These are phyloP conservation scores for Caenorhabditis japonica DNA, from an alignment of 2,888 invertebrate species.

Conservation along the genomic window DNA sequence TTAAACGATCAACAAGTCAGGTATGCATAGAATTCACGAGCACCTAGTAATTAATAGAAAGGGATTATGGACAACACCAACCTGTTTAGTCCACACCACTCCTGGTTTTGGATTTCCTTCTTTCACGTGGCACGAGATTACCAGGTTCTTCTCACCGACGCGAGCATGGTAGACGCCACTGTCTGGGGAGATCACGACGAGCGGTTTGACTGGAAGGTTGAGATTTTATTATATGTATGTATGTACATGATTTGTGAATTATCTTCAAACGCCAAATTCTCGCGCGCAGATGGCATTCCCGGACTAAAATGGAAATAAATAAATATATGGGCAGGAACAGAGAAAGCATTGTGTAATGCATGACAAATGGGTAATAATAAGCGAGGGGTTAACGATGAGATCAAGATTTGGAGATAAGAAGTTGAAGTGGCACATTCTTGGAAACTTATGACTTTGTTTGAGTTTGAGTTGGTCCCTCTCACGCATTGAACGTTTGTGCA, in stretches of 20 bases:
- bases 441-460: no score
- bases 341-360: constrained; percentile 38
- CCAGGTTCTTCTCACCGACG: constrained; percentile 56
- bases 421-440: background rate
- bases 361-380: constrained; percentile 52
- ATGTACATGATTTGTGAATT: constrained; percentile 21
- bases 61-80: constrained; percentile 14
- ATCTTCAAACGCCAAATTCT: background rate
- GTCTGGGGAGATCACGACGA: constrained; percentile 52
- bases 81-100: constrained; percentile 63
- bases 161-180: constrained; percentile 48
- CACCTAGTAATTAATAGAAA: constrained; percentile 20
- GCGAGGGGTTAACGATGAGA: constrained; percentile 23
- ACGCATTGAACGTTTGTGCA: no score
- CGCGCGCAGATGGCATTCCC: background rate
- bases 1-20: background rate
- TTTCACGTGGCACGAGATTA: constrained; percentile 64
- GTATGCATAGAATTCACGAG: constrained; percentile 8
- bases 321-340: background rate
- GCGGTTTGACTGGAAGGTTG: constrained; percentile 53
- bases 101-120: constrained; percentile 68
- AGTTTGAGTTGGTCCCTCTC: no score
- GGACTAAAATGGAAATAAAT: background rate
- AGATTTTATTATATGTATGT: background rate
- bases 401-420: constrained; percentile 26